Conservation (phyloP, 2,888 invertebrate species). For the Eurytoma californica region DNA sequence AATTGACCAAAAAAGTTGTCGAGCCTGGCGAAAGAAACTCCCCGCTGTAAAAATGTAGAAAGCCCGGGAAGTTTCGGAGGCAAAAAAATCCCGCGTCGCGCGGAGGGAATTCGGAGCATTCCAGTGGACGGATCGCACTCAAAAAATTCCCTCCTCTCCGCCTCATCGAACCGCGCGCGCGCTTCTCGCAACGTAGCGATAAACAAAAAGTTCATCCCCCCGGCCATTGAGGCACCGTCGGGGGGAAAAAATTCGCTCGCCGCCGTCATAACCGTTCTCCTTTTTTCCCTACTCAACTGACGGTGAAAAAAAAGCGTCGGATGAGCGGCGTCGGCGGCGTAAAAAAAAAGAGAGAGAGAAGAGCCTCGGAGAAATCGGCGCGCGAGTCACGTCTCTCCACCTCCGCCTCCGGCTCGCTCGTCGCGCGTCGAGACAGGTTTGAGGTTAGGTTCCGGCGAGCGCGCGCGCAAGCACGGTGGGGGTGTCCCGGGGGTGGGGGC, state of each 20-base stretch:
- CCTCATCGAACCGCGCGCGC: constrained; percentile 11
- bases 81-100: too few relatives aligned
- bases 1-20: too few relatives aligned
- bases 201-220: constrained; percentile 33
- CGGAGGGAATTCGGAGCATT: too few relatives aligned
- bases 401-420: constrained; percentile 12
- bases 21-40: too few relatives aligned
- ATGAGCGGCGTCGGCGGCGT: constrained; percentile 10
- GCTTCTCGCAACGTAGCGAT: constrained; percentile 21
- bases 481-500: constrained; percentile 8
- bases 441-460: constrained; percentile 59
- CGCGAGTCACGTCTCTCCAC: constrained; percentile 25
- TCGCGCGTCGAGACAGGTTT: constrained; percentile 49
- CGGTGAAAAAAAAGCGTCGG: constrained; percentile 41
- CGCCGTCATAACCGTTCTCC: constrained; percentile 35
- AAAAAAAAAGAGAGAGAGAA: constrained; percentile 6
- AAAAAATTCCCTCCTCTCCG: neutral
- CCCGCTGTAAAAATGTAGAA: too few relatives aligned
- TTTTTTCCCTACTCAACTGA: constrained; percentile 57
- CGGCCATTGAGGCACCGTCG: neutral
- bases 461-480: constrained; percentile 30
- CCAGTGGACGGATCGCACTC: too few relatives aligned
- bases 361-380: constrained; percentile 43
- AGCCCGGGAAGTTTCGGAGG: too few relatives aligned
- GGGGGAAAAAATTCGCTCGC: constrained; percentile 21